These are phyloP conservation scores for Poecilia latipinna DNA, from an alignment of 2,113 vertebrate genomes.

Conservation along the genomic window DNA sequence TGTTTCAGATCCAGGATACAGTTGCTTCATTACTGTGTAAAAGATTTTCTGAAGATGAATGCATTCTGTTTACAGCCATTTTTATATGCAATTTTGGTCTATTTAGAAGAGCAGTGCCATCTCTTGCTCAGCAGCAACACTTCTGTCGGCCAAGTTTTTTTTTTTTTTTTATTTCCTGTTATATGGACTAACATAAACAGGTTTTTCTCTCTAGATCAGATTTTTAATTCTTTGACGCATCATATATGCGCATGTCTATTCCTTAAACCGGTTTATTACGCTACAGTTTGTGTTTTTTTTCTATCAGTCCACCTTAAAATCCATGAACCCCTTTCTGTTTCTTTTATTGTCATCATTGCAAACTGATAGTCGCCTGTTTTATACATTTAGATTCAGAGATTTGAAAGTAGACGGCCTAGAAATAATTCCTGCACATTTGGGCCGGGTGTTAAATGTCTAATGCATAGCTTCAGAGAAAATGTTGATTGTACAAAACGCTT, in stretches of 20 bases:
- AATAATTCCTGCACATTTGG: slow-evolving; percentile 15
- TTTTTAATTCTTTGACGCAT: no score
- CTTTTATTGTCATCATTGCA: background rate
- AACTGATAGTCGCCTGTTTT: background rate
- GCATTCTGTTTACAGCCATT: slow-evolving; percentile 15
- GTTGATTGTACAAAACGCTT: slow-evolving; percentile 42
- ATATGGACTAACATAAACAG: background rate
- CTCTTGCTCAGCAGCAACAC: background rate
- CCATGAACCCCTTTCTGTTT: background rate
- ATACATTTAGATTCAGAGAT: slow-evolving; percentile 19
- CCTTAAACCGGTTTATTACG: no score
- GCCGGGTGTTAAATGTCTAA: slow-evolving; percentile 29
- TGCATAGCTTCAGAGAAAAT: slow-evolving; percentile 22
- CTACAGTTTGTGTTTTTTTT: no score
- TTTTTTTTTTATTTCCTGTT: no score
- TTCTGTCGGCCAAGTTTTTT: background rate
- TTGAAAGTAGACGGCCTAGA: background rate
- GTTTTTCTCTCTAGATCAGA: background rate
- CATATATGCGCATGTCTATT: no score
- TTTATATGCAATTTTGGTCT: background rate
- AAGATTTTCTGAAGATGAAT: slow-evolving; percentile 15
- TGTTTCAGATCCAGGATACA: slow-evolving; percentile 29
- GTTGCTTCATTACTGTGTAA: slow-evolving; percentile 9
- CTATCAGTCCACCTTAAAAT: background rate
- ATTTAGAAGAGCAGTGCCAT: background rate